phyloP scores from a whole-genome alignment of 2,888 invertebrate genomes.

The Strigamia crassipes region DNA sequence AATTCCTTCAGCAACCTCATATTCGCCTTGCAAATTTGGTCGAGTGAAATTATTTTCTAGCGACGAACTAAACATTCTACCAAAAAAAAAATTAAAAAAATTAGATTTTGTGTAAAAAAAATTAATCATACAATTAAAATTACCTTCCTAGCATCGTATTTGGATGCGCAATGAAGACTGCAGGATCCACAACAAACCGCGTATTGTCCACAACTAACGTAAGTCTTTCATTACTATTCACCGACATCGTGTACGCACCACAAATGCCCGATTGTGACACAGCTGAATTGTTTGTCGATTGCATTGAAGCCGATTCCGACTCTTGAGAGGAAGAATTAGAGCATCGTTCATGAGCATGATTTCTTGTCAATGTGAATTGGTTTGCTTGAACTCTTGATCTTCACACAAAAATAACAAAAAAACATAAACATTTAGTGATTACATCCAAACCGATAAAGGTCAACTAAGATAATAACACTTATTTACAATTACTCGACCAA shows the following conservation, averaged over 20 bases:
- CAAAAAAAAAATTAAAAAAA: conserved; percentile 50
- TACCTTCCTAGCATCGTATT: conserved; percentile 95
- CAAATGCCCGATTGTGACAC: neutral
- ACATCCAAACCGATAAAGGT: too few species aligned
- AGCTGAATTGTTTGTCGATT: conserved; percentile 1
- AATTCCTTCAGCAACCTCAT: conserved; percentile 95
- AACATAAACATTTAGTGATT: too few species aligned
- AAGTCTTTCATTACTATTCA: conserved; percentile 61
- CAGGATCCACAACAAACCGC: conserved; percentile 89
- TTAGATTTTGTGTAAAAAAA: neutral
- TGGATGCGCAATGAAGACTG: conserved; percentile 90
- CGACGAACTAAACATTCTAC: conserved; percentile 91
- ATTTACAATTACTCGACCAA: conserved; percentile 24
- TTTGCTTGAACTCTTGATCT: conserved; percentile 37
- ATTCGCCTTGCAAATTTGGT: conserved; percentile 95
- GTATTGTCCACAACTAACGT: conserved; percentile 97
- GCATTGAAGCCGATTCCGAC: conserved; percentile 34
- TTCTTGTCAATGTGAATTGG: conserved; percentile 46
- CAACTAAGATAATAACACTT: neutral
- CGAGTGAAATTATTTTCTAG: conserved; percentile 79
- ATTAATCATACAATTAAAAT: too few species aligned
- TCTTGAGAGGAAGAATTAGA: conserved; percentile 45
- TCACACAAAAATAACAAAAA: conserved; percentile 47
- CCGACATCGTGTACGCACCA: conserved; percentile 2
- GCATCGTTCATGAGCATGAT: conserved; percentile 49